Evolutionary conservation across 1,140 invertebrate genomes (phyloP).

Genomic region (Drosophila pruinosa): DNA sequence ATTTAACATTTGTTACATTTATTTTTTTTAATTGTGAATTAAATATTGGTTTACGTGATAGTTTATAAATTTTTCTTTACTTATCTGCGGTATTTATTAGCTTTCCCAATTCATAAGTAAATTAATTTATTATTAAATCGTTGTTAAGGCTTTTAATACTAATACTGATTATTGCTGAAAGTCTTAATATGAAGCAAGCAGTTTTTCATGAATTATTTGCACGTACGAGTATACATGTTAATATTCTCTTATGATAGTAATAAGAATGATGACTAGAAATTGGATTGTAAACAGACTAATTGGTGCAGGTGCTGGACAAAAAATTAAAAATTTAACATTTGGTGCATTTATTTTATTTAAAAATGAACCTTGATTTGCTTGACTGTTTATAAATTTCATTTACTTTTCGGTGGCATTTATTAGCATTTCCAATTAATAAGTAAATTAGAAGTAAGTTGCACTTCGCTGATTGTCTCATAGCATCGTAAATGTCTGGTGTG

Average conservation of each 20-base stretch:
- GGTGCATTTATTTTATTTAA: slow-evolving; percentile 22
- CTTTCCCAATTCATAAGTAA: too few relatives aligned
- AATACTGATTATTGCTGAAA: too few relatives aligned
- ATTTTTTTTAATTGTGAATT: too few relatives aligned
- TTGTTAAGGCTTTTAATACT: too few relatives aligned
- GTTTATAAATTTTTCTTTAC: too few relatives aligned
- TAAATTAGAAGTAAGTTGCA: slow-evolving; percentile 4
- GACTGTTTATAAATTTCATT: slow-evolving; percentile 18
- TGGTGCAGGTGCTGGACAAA: slow-evolving; percentile 32
- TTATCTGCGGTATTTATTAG: too few relatives aligned
- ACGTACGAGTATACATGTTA: background rate
- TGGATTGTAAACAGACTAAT: background rate
- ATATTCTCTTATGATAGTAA: background rate
- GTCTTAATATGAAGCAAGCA: too few relatives aligned
- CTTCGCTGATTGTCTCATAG: background rate
- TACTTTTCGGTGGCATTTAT: slow-evolving; percentile 43
- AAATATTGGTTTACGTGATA: too few relatives aligned
- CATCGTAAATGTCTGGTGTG: background rate
- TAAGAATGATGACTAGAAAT: background rate
- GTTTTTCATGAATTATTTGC: background rate
- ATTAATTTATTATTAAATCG: too few relatives aligned
- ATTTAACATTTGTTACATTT: too few relatives aligned
- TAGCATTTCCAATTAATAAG: slow-evolving; percentile 14
- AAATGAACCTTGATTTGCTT: slow-evolving; percentile 6
- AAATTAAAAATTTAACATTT: slow-evolving; percentile 12